Percentiles rank a stretch among this genome's conserved stretches.
Evolutionary conservation across 2,888 invertebrate species (phyloP).

Genomic region (Perizoma flavofasciatum): DNA sequence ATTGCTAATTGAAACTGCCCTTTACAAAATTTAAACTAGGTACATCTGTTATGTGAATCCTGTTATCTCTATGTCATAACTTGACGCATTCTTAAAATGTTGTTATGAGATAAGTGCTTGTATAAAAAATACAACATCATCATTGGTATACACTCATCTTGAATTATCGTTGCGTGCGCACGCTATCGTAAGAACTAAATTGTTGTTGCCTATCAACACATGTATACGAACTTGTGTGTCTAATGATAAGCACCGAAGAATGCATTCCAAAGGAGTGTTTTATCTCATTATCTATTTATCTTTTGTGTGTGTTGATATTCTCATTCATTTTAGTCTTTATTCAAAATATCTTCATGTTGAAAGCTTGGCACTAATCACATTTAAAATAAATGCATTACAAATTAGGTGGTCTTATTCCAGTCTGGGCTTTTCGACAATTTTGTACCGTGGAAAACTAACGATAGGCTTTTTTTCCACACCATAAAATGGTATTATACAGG

Average conservation of each 20-base stretch:
- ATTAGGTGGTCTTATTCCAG: no score
- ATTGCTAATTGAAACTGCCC: no score
- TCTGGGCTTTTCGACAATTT: no score
- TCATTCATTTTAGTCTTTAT: no score
- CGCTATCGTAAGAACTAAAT: slow-evolving; percentile 7
- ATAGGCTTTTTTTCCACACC: no score
- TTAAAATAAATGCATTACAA: no score
- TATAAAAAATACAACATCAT: neutral
- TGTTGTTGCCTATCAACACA: neutral
- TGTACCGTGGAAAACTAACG: no score
- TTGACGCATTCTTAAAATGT: neutral
- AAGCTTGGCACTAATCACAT: no score
- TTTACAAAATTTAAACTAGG: no score
- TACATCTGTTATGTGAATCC: neutral
- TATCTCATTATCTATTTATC: no score
- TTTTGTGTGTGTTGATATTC: no score
- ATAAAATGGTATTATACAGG: neutral
- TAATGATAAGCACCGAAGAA: slow-evolving; percentile 12
- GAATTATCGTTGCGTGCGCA: slow-evolving; percentile 17
- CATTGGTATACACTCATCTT: slow-evolving; percentile 3
- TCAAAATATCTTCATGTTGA: no score
- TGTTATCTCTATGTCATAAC: neutral
- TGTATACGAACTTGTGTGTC: slow-evolving; percentile 17
- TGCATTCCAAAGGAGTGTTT: neutral
- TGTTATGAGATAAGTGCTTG: neutral